A percentile compares a stretch with the other conserved stretches of the same genome.
Conservation (phyloP, 1,140 invertebrate species). For the Paraescarpia echinospica region DNA sequence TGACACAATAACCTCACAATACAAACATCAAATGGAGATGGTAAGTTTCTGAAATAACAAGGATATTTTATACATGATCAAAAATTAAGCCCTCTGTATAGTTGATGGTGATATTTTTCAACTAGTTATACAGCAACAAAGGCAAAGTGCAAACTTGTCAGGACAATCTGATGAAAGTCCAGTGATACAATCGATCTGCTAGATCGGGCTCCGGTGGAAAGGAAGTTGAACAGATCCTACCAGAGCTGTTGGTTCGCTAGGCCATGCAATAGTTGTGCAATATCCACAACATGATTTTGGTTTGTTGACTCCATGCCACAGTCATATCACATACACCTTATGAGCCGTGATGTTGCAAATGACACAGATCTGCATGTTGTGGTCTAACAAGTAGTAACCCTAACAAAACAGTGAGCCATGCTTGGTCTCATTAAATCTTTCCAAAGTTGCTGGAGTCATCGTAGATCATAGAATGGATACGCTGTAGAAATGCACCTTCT, state of each 20-base stretch:
- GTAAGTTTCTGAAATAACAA: too few relatives aligned
- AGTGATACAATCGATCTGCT: too few relatives aligned
- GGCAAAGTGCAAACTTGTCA: too few relatives aligned
- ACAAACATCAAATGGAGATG: too few relatives aligned
- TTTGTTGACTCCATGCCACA: too few relatives aligned
- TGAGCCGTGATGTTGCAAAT: neutral
- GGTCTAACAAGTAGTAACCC: too few relatives aligned
- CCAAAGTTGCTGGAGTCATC: neutral
- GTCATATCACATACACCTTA: neutral
- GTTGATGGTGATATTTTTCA: too few relatives aligned
- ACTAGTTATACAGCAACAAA: too few relatives aligned
- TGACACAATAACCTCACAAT: neutral
- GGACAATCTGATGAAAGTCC: too few relatives aligned
- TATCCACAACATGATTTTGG: neutral
- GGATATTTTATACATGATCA: too few relatives aligned
- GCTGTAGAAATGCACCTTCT: constrained; percentile 41
- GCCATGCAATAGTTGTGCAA: neutral
- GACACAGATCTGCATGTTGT: neutral
- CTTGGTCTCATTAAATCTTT: neutral
- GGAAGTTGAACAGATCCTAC: neutral
- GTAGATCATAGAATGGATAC: neutral
- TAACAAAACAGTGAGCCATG: neutral
- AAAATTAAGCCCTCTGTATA: too few relatives aligned
- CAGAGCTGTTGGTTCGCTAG: neutral
- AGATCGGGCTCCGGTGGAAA: neutral